Evolutionary conservation across 2,888 invertebrate species (phyloP).

Genomic region (Muscina levida): DNA sequence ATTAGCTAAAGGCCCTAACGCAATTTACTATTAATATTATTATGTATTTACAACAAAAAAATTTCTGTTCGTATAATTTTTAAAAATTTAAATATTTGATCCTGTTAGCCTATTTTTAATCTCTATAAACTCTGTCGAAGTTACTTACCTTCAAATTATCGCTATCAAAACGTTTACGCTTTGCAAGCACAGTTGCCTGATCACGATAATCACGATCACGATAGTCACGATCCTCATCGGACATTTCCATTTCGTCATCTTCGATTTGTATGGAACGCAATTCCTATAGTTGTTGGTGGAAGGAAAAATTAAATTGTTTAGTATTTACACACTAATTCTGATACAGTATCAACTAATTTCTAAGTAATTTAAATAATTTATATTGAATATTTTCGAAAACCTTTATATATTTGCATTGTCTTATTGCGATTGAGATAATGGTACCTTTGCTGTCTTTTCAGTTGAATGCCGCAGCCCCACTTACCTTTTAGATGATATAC

Average conservation of each 20-base stretch:
- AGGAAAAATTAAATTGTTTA: constrained; percentile 27
- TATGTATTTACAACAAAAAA: too few relatives aligned
- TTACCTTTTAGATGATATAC: constrained; percentile 53
- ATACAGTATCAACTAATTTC: neutral
- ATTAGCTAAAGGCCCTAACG: too few relatives aligned
- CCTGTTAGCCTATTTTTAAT: neutral
- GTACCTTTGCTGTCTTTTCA: constrained; percentile 58
- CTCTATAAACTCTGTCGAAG: too few relatives aligned
- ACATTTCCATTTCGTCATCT: constrained; percentile 93
- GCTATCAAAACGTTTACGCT: constrained; percentile 78
- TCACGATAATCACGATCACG: too few relatives aligned
- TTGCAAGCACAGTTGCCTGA: constrained; percentile 74
- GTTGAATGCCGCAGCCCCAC: constrained; percentile 31
- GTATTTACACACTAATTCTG: neutral
- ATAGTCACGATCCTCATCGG: constrained; percentile 87
- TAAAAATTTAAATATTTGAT: too few relatives aligned
- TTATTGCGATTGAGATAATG: constrained; percentile 30
- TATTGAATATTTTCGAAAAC: constrained; percentile 34
- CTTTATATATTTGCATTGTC: constrained; percentile 16
- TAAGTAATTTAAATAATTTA: constrained; percentile 13
- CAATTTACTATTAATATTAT: too few relatives aligned
- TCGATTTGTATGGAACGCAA: constrained; percentile 81
- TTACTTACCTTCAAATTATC: constrained; percentile 77
- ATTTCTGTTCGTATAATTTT: too few relatives aligned
- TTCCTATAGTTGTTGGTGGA: constrained; percentile 73